Conservation (phyloP, 2,888 invertebrate genomes). For the Acrobasis consociella region DNA sequence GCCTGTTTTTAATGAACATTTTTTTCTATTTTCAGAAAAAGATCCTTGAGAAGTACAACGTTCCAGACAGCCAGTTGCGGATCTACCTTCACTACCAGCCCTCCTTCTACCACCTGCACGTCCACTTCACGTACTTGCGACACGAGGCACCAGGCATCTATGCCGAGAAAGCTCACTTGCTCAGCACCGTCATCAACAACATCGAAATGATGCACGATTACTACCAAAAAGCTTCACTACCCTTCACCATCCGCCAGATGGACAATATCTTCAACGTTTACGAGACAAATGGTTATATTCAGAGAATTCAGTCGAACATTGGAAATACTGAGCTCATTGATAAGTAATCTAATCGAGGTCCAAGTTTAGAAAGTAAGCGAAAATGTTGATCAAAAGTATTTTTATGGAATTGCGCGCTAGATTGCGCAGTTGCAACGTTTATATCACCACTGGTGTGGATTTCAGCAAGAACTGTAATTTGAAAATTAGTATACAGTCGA, state of each 20-base stretch:
- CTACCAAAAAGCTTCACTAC: constrained; percentile 91
- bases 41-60: constrained; percentile 89
- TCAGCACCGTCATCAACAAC: constrained; percentile 95
- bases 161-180: constrained; percentile 93
- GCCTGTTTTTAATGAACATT: constrained; percentile 25
- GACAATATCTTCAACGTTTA: constrained; percentile 87
- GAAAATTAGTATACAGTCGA: constrained; percentile 73
- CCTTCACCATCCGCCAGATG: constrained; percentile 90
- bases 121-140: constrained; percentile 93
- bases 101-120: constrained; percentile 97
- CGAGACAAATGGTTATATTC: constrained; percentile 80
- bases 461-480: constrained; percentile 69
- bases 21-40: constrained; percentile 81
- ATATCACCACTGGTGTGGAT: constrained; percentile 74
- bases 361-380: constrained; percentile 38
- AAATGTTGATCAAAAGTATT: constrained; percentile 77
- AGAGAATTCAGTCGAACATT: constrained; percentile 62
- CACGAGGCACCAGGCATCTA: constrained; percentile 92
- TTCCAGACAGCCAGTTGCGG: constrained; percentile 87
- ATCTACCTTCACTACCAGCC: constrained; percentile 98
- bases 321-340: constrained; percentile 52
- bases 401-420: constrained; percentile 84
- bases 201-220: constrained; percentile 91
- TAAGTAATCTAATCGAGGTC: constrained; percentile 49
- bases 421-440: constrained; percentile 84